Base-by-base conservation (phyloP, 2,888 invertebrate species). In the Ennomos erosarius region DNA sequence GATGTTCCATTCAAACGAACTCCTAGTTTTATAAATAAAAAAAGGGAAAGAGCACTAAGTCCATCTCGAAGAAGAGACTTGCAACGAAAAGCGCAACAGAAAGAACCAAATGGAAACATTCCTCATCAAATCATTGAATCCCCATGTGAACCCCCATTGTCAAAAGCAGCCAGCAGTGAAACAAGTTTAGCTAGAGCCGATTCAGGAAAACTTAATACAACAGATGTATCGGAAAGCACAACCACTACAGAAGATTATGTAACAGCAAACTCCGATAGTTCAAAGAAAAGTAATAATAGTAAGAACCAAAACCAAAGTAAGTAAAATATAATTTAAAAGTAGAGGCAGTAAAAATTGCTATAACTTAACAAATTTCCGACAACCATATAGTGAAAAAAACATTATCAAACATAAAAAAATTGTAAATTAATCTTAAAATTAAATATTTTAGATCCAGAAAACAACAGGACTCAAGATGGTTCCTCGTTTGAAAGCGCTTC, bases 401-500 rank as follows among this genome's bases (percentile, higher is more conserved):
- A 26, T 26, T 26, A 26, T 4, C 1, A 3, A 26, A 26, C 26
- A 26, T 26, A 4, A 6, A 12, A 11, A 40, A 11, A 11, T 13
- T 12, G 13, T 40, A 40, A 40, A 40, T 40, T 16, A 1, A 13
- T 8, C 40, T 16, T 58, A 59, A 44, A 10, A 35, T 44, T 45
- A 38, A 48, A 35, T 56, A 11, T 92, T 81, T 81, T 70, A 94
- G 94, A 85, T 87, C 92, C 82, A 74, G 94, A 92, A 85, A 93
- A 93, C 68, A 94, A 93, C 64, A 94, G 93, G 75, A 74, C 89
- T 3, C 95, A 95, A 76, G 96, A 96, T 62, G 97, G 97, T 33
- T 97, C 96, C 67, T 97, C 97, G n/a, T 97, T 97, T 83, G 97
- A 97, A 85, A 97, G 97, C 82, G 96, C 96, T 64, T 96, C 96